These are phyloP conservation scores for Anguilla megastoma DNA, from an alignment of 2,797 vertebrate genomes.

Conservation along the genomic window DNA sequence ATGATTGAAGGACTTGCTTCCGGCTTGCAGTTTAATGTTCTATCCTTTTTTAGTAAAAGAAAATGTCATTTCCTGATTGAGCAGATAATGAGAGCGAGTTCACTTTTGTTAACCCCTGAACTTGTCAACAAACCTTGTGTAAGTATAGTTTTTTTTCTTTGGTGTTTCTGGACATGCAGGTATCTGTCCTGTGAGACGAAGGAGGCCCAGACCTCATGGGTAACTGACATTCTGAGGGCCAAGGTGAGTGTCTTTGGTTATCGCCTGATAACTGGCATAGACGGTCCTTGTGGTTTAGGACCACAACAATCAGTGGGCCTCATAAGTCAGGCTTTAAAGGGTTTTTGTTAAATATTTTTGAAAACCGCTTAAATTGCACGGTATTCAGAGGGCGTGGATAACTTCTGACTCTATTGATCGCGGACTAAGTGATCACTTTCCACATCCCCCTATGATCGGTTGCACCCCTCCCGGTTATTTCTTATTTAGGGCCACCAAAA, in stretches of 20 bases:
- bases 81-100: background rate
- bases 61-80: background rate
- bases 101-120: background rate
- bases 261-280: background rate
- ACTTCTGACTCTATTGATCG: too few relatives aligned
- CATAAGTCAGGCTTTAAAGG: too few relatives aligned
- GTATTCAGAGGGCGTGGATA: too few relatives aligned
- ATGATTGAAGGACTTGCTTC: background rate
- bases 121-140: too few relatives aligned
- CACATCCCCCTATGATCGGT: too few relatives aligned
- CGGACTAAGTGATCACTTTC: too few relatives aligned
- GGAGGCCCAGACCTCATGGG: conserved; percentile 84
- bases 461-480: too few relatives aligned
- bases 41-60: background rate
- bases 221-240: conserved; percentile 82
- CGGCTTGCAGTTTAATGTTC: background rate
- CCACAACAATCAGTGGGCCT: background rate
- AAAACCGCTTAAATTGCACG: too few relatives aligned
- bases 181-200: conserved; percentile 87
- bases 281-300: too few relatives aligned
- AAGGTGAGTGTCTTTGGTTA: conserved; percentile 71
- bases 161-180: conserved; percentile 67
- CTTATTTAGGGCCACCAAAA: too few relatives aligned
- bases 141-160: background rate
- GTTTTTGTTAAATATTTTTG: too few relatives aligned